These are phyloP conservation scores for Leptocoma aspasia DNA, from an alignment of 2,113 vertebrate genomes.

Conservation along the genomic window DNA sequence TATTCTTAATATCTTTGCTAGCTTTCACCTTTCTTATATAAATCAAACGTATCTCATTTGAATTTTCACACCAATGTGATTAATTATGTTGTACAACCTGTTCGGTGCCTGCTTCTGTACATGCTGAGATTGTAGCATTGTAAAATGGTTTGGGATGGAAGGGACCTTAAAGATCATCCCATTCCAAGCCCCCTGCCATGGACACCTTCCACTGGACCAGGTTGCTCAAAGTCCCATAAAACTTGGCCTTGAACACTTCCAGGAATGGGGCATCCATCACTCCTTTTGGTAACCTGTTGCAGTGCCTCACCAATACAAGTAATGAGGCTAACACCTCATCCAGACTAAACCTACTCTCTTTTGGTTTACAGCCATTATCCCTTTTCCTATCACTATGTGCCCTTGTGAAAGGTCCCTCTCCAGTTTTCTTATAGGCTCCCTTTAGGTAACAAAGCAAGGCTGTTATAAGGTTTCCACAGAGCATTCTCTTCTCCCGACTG, in stretches of 20 bases:
- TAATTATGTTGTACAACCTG: background rate
- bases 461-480: background rate
- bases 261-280: background rate
- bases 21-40: background rate
- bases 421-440: background rate
- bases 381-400: background rate
- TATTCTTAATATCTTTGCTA: background rate
- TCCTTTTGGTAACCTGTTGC: background rate
- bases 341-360: background rate
- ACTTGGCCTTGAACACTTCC: background rate
- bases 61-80: background rate
- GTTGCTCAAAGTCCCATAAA: background rate
- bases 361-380: background rate
- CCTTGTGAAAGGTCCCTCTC: background rate
- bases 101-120: background rate
- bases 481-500: background rate
- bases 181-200: background rate
- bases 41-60: background rate
- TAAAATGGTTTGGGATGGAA: background rate
- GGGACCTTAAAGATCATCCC: background rate
- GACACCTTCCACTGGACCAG: background rate
- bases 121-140: background rate
- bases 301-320: background rate
- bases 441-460: background rate
- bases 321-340: background rate